Conservation (phyloP, 2,888 invertebrate species). For the Ferdinandea cuprea region DNA sequence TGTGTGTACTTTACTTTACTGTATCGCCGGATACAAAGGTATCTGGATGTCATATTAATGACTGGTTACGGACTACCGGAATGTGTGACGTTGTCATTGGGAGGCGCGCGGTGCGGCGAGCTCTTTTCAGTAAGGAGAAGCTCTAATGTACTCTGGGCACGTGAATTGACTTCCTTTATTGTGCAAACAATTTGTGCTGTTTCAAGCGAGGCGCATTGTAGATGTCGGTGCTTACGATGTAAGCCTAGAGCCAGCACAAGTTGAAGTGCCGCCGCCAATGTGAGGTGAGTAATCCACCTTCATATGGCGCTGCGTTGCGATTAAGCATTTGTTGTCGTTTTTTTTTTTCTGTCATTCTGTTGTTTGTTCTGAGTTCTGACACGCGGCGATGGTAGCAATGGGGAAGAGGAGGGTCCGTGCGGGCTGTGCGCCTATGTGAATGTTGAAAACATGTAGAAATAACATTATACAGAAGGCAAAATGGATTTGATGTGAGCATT, state of each 20-base stretch:
- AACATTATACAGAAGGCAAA: constrained; percentile 22
- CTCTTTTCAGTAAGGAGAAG: constrained; percentile 12
- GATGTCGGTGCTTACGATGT: constrained; percentile 26
- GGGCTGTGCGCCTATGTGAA: constrained; percentile 24
- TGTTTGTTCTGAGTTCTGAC: constrained; percentile 44
- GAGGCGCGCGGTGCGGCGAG: not conserved
- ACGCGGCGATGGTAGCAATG: not conserved
- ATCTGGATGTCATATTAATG: constrained; percentile 75
- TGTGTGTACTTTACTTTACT: constrained; percentile 61
- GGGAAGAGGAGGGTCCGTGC: not conserved
- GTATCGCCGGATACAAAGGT: constrained; percentile 71
- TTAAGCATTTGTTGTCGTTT: constrained; percentile 34
- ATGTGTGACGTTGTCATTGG: constrained; percentile 70
- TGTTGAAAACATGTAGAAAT: constrained; percentile 33
- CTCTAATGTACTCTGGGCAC: constrained; percentile 67
- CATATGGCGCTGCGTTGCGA: constrained; percentile 46
- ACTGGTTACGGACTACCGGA: constrained; percentile 65
- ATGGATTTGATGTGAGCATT: constrained; percentile 34
- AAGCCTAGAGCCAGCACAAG: constrained; percentile 35
- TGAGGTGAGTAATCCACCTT: constrained; percentile 62
- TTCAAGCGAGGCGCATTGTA: constrained; percentile 40
- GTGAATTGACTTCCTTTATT: constrained; percentile 72
- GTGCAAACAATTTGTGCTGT: constrained; percentile 59
- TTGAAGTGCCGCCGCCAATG: constrained; percentile 35
- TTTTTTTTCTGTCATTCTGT: not conserved